Evolutionary conservation across 2,113 vertebrate genomes (phyloP).

Genomic region (Lutjanus erythropterus): DNA sequence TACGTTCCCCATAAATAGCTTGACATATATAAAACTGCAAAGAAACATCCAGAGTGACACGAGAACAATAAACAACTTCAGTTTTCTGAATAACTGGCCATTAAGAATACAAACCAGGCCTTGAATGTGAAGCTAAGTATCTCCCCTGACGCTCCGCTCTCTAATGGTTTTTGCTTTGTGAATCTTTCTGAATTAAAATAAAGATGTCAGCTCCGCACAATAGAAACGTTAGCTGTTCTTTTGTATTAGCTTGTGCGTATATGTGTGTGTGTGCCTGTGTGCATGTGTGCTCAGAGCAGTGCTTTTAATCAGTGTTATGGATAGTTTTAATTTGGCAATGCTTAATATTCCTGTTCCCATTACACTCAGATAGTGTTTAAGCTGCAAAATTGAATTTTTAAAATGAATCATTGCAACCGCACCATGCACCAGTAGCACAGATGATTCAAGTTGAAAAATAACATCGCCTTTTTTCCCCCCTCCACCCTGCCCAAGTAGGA

Average conservation of each 20-base stretch:
- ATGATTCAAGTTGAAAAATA: conserved; percentile 79
- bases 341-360: conserved; percentile 80
- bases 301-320: conserved; percentile 82
- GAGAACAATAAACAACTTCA: conserved; percentile 31
- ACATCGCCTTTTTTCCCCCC: conserved; percentile 2
- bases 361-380: conserved; percentile 77
- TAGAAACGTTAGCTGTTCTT: conserved; percentile 53
- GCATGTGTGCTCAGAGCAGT: conserved; percentile 11
- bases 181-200: conserved; percentile 67
- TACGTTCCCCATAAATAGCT: background rate
- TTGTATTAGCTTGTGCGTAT: conserved; percentile 31
- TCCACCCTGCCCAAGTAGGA: conserved; percentile 48
- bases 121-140: conserved; percentile 42
- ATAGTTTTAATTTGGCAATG: conserved; percentile 81
- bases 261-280: background rate
- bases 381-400: conserved; percentile 74
- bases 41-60: conserved; percentile 13
- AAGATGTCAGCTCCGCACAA: conserved; percentile 66
- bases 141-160: conserved; percentile 31
- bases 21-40: conserved; percentile 1
- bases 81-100: conserved; percentile 45
- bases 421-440: conserved; percentile 57
- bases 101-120: conserved; percentile 53
- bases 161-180: conserved; percentile 64
- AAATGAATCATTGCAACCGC: conserved; percentile 71